Base-by-base conservation (phyloP, 2,888 invertebrate genomes). In the Cryptus viduatorius region DNA sequence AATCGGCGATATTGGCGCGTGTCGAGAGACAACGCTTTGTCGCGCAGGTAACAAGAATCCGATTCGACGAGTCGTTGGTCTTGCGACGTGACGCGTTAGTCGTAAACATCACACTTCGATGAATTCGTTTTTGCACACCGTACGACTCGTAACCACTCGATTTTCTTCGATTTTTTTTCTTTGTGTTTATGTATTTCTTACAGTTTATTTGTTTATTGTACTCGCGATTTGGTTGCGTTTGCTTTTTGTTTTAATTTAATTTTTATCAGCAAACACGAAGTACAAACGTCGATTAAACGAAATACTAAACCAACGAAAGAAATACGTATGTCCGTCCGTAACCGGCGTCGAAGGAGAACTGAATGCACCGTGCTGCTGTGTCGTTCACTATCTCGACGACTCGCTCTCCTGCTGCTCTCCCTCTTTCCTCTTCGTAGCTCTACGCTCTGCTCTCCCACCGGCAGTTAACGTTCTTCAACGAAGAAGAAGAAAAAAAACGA, bases 361-460 rank as follows among this genome's bases (percentile, higher is more conserved):
- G 86, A 61, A 85, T 76, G 79, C 90, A 91, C 91, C 90, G 87
- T 89, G 89, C 89, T 89, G 89, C 89, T 12, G 48, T 48, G 48
- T 48, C 91, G 89, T 86, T 89, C 87, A 73, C 80, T 79, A 76
- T 78, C 86, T 75, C 76, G 71, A 67, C 59, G 77, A 86, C 80
- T 75, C 75, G 68, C 73, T 24, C 61, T 31, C 78, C 53, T 68
- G 24, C 24, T 24, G 16, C 59, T 82, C 75, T 77, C 85, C 59
- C 79, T 59, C 69, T 77, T 87, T 79, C 75, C 80, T 81, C 81
- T 12, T n/a, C n/a, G 50, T 64, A 42, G 12, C 64, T 65, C 73
- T 64, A 19, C 42, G 24, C 24, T 5, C 37, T 5, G 16, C 10
- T 16, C 53, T 16, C 5, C 8, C 53, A 16, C 7, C 53, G 16